Base-by-base conservation (phyloP, 1,140 invertebrate species). In the Orchesella cincta region DNA sequence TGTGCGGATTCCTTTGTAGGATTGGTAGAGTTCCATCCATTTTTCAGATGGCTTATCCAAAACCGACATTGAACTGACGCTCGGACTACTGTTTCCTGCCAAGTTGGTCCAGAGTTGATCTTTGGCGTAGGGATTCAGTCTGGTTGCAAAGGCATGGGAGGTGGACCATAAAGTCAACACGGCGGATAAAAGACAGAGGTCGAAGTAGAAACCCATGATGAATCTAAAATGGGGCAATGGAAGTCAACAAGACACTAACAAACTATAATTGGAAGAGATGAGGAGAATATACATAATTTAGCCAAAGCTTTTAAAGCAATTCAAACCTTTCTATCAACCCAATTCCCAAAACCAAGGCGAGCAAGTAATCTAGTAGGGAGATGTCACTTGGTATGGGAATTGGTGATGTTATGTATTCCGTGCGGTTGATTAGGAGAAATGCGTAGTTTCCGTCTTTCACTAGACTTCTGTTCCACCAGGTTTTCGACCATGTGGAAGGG, bases 1-100 rank as follows among this genome's bases (percentile, higher is more conserved):
- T 14, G 31, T 31, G 14, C 62, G 62, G n/a, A 33, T 67, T n/a
- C 3, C 62, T 67, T 67, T 67, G 29, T 33, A 67, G 62, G 62
- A 67, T n/a, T 67, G 8, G 23, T 57, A 57, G 5, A 57, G 23
- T 5, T 26, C 8, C 54, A 23, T n/a, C 54, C 54, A 57, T 5
- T 23, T 57, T n/a, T 57, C 23, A 14, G 5, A 12, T 33, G 26
- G 1, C 8, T 67, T 29, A 29, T 67, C 62, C 62, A 16, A 67
- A 31, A 29, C 54, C 3, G 26, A n/a, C 54, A 57, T 57, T 8
- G 39, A 46, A 23, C 54, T 18, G n/a, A n/a, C 5, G 8, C 26
- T 67, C 33, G 23, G 23, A 67, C 1, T 31, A 23, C 5, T 67
- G 8, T n/a, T 18, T 67, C 33, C 33, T 67, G 62, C 62, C 62